A percentile compares a stretch with the other conserved stretches of the same genome.
Conservation (phyloP, 1,140 invertebrate genomes). For the Homalodisca vitripennis region DNA sequence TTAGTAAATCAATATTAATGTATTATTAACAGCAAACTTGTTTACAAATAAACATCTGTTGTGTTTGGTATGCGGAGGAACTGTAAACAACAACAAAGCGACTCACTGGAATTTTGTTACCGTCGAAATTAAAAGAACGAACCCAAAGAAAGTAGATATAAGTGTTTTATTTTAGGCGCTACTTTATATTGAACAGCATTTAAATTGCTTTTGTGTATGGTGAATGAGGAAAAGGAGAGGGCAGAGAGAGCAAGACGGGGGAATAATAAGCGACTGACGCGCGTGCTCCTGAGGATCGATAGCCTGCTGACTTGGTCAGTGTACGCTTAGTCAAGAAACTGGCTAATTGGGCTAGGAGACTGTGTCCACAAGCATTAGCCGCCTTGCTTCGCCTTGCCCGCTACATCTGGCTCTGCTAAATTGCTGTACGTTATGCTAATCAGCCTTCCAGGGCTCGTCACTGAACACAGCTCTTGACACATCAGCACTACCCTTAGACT, state of each 20-base stretch:
- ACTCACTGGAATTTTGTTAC: no score
- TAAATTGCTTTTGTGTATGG: constrained; percentile 25
- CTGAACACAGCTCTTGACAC: no score
- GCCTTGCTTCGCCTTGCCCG: neutral
- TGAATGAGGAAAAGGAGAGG: constrained; percentile 14
- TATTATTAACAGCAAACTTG: no score
- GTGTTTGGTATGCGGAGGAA: no score
- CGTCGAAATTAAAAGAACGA: neutral
- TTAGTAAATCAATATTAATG: no score
- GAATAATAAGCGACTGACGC: constrained; percentile 12
- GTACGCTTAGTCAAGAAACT: constrained; percentile 15
- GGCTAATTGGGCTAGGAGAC: neutral
- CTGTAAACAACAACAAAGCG: no score
- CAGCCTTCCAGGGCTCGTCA: no score
- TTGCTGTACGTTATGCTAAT: constrained; percentile 17
- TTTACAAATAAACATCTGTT: no score
- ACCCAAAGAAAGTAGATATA: constrained; percentile 2
- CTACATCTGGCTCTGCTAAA: no score
- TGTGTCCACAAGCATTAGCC: constrained; percentile 4
- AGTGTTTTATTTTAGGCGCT: constrained; percentile 10
- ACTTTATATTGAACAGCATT: constrained; percentile 19
- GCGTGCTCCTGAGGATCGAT: constrained; percentile 12
- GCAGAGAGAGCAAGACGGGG: neutral
- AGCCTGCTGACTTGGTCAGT: constrained; percentile 19
- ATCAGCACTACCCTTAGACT: no score